These are phyloP conservation scores for Magallana nippona DNA, from an alignment of 2,888 invertebrate species.

Conservation along the genomic window DNA sequence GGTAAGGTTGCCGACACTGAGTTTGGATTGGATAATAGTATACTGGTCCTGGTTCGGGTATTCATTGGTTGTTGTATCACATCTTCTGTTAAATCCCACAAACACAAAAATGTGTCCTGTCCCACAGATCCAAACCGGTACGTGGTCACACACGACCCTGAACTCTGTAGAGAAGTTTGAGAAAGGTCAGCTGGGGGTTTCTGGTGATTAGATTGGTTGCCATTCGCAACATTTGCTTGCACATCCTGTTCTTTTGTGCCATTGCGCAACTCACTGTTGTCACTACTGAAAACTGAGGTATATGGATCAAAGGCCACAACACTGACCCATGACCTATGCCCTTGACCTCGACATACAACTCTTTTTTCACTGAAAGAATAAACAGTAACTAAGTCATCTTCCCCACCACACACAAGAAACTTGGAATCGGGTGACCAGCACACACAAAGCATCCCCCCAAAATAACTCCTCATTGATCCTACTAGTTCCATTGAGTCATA, in stretches of 20 bases:
- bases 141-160: constrained; percentile 81
- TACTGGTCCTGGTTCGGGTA: constrained; percentile 78
- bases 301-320: constrained; percentile 90
- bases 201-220: constrained; percentile 52
- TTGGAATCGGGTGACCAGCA: constrained; percentile 98
- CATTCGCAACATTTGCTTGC: constrained; percentile 46
- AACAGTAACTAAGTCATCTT: constrained; percentile 98
- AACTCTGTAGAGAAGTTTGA: constrained; percentile 49
- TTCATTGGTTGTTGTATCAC: constrained; percentile 87
- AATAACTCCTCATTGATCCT: constrained; percentile 95
- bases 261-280: constrained; percentile 61
- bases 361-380: constrained; percentile 95
- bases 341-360: constrained; percentile 98
- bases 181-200: constrained; percentile 60
- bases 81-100: constrained; percentile 99
- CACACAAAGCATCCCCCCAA: constrained; percentile 97
- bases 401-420: constrained; percentile 95
- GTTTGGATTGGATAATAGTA: constrained; percentile 67
- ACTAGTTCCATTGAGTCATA: constrained; percentile 98
- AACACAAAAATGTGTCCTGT: constrained; percentile 97
- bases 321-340: constrained; percentile 98
- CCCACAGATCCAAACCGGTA: constrained; percentile 96
- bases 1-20: constrained; percentile 60
- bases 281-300: constrained; percentile 83
- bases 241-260: constrained; percentile 50